These are phyloP conservation scores for Diabrotica balteata DNA, from an alignment of 2,888 invertebrate species.

Conservation along the genomic window DNA sequence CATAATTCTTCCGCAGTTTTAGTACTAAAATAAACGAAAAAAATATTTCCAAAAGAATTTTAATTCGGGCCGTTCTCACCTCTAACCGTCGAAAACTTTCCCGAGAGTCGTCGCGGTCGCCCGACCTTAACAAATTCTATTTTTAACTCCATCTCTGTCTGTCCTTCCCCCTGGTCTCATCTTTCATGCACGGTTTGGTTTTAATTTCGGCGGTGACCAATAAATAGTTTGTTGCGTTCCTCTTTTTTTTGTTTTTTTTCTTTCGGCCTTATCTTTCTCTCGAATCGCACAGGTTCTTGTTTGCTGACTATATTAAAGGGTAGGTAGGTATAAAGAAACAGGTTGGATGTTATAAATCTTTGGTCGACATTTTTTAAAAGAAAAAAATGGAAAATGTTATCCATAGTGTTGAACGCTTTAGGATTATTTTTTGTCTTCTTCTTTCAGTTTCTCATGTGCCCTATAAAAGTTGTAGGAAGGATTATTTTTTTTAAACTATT, in stretches of 20 bases:
- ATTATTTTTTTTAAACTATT: too few species aligned
- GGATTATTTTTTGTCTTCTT: too few species aligned
- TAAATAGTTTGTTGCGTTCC: constrained; percentile 12
- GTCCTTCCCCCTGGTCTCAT: constrained; percentile 5
- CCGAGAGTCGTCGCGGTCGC: constrained; percentile 3
- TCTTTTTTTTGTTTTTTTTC: constrained; percentile 1
- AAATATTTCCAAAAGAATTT: too few species aligned
- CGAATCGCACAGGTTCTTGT: constrained; percentile 8
- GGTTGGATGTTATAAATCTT: background rate
- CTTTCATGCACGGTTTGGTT: constrained; percentile 19
- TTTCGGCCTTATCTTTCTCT: constrained; percentile 2
- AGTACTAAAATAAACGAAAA: too few species aligned
- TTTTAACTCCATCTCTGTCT: constrained; percentile 13
- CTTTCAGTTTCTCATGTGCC: too few species aligned
- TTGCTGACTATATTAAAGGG: constrained; percentile 18
- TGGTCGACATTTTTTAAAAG: background rate
- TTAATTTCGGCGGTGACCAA: constrained; percentile 18
- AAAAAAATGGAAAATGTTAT: background rate
- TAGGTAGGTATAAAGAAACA: background rate
- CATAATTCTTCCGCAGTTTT: too few species aligned
- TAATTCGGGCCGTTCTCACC: background rate
- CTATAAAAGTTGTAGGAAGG: too few species aligned
- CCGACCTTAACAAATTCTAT: constrained; percentile 23
- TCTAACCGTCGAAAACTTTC: constrained; percentile 9
- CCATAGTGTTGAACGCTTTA: too few species aligned